phyloP scores from a whole-genome alignment of 2,797 vertebrate species.

The Micrastur ruficollis region DNA sequence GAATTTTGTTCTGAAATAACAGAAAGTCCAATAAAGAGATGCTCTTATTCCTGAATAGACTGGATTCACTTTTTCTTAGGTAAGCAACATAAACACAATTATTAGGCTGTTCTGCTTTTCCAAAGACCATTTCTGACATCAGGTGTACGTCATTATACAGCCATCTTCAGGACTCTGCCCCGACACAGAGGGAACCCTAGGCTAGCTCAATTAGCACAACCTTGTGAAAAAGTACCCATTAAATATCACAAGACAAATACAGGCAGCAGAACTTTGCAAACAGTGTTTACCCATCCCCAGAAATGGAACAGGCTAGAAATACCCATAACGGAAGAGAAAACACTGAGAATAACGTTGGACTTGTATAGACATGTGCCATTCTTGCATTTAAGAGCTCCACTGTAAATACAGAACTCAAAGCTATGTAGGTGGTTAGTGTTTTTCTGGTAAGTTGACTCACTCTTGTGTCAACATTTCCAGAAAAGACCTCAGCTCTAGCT shows the following conservation, averaged over 20 bases:
- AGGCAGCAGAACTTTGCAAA: background rate
- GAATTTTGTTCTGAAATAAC: background rate
- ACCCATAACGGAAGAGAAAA: background rate
- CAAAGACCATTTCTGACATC: background rate
- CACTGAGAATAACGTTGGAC: background rate
- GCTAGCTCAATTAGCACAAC: background rate
- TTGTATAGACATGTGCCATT: background rate
- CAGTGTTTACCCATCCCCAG: background rate
- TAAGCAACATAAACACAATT: background rate
- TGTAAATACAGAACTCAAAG: background rate
- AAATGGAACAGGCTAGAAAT: background rate
- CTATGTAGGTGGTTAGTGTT: background rate
- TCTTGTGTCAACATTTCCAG: background rate
- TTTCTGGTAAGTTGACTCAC: background rate
- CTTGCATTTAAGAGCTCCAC: background rate
- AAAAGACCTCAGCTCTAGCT: background rate
- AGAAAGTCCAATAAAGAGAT: background rate
- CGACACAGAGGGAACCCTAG: background rate
- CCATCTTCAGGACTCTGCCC: background rate
- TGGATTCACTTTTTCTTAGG: background rate
- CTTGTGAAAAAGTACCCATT: background rate
- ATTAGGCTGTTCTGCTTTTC: background rate
- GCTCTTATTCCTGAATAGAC: background rate
- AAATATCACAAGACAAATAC: background rate
- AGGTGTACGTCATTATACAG: background rate